Evolutionary conservation across 2,797 vertebrate species (phyloP).

Genomic region (Ctenopoma kingsleyae): DNA sequence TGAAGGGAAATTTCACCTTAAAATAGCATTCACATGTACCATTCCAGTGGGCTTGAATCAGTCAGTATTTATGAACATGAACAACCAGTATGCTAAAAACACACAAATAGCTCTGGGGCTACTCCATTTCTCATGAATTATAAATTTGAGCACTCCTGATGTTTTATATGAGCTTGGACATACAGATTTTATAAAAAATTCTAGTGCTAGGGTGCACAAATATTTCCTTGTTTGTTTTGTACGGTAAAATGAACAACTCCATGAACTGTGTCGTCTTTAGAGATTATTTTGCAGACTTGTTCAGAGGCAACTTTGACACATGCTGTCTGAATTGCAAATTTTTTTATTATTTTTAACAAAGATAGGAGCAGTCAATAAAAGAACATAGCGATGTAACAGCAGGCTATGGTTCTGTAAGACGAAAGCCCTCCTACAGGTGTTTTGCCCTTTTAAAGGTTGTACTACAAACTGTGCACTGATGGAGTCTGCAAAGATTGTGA

Average conservation of each 20-base stretch:
- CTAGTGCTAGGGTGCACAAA: background rate
- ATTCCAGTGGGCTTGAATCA: constrained; percentile 19
- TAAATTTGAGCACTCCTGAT: constrained; percentile 10
- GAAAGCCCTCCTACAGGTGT: constrained; percentile 34
- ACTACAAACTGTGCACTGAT: constrained; percentile 26
- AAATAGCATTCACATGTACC: constrained; percentile 23
- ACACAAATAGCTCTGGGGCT: constrained; percentile 20
- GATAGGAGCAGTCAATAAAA: background rate
- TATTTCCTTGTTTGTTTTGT: constrained; percentile 7
- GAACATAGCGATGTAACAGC: constrained; percentile 8
- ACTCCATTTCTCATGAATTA: constrained; percentile 29
- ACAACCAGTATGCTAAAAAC: constrained; percentile 21
- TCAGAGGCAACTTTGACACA: constrained; percentile 9
- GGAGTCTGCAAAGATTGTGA: constrained; percentile 36
- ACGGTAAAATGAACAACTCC: background rate
- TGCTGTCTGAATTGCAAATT: constrained; percentile 20
- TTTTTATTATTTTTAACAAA: background rate
- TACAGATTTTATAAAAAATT: constrained; percentile 18
- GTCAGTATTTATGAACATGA: constrained; percentile 35
- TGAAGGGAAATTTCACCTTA: constrained; percentile 13
- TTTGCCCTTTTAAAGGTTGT: constrained; percentile 46
- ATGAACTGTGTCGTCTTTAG: constrained; percentile 7
- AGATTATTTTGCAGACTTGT: constrained; percentile 1
- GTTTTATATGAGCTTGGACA: constrained; percentile 26
- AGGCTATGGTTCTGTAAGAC: constrained; percentile 20